A percentile compares a stretch with the other conserved stretches of the same genome.
Evolutionary conservation across 2,797 vertebrate genomes (phyloP).

Genomic region (Echeneis naucrates): DNA sequence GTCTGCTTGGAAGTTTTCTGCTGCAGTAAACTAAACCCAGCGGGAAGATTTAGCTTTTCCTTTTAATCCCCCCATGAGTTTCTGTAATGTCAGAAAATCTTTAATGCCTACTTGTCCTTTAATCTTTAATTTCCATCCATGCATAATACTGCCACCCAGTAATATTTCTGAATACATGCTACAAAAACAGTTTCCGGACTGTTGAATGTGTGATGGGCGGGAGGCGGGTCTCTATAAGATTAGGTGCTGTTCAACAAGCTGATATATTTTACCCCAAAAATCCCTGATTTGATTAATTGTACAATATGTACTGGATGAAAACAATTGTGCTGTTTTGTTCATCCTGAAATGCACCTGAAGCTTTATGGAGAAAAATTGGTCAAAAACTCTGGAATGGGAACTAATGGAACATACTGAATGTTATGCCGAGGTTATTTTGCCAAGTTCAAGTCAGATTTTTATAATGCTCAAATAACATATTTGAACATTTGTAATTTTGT

Average conservation of each 20-base stretch:
- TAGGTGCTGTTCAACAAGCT: slow-evolving; percentile 7
- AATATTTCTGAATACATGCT: not conserved
- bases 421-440: not conserved
- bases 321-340: not conserved
- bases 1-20: slow-evolving; percentile 1
- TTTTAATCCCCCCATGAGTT: not conserved
- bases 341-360: not conserved
- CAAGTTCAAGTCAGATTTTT: not conserved
- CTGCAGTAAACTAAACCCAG: not conserved
- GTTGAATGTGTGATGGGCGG: not conserved
- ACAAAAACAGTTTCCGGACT: not conserved
- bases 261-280: not conserved
- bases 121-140: slow-evolving; percentile 8
- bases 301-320: slow-evolving; percentile 9
- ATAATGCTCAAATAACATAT: not conserved
- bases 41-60: not conserved
- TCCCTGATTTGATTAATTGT: not conserved
- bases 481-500: not conserved
- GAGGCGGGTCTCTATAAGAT: too few species aligned
- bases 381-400: not conserved
- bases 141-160: not conserved
- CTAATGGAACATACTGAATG: not conserved
- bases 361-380: not conserved
- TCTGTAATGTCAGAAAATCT: not conserved
- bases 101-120: slow-evolving; percentile 11